Evolutionary conservation across 2,113 vertebrate species (phyloP), one percentile per base, ranked within the genome.

Genomic region (Solenodon paradoxus): DNA sequence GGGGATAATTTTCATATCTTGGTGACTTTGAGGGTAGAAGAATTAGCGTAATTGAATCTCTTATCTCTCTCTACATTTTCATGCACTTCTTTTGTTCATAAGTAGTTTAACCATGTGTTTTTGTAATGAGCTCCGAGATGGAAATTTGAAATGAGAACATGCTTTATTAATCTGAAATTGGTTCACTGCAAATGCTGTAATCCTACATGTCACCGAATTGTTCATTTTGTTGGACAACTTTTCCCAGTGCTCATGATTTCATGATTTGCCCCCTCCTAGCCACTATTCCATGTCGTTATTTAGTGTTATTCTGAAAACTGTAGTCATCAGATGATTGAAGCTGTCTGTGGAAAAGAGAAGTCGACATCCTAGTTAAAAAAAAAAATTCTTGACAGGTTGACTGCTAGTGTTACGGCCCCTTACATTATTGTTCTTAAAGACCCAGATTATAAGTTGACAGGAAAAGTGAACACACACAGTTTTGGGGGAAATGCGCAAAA

Each of bases 241-340:
- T 95, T 77, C 26, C 38, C n/a, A 20, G 55, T 12, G 20, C 24
- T 61, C 61, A 12, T 28, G 53, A 8, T 75, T 84, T 61, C 61
- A 12, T 28, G 53, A 8, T 75, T 84, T 57, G 13, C 47, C 63
- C 24, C 8, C 17, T 90, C 4, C 49, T 57, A 77, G 3, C 28
- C 6, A 40, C 32, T 49, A 7, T 90, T 88, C 63, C 38, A 51
- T 64, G 68, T 85, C 79, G 32, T 26, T 84, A 10, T 94, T 95
- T 79, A 64, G 77, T 68, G n/a, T 68, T 83, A 78, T 66, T 72
- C 30, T 66, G 19, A 11, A 88, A 92, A 81, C 69, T 71, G 26
- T n/a, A 85, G 64, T 93, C 47, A 95, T 82, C 11, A 63, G 38
- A 64, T 86, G 69, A 86, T 88, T 68, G 75, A 75, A 95, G 55